Evolutionary conservation across 2,888 invertebrate genomes (phyloP).

Genomic region (Rutpela maculata): DNA sequence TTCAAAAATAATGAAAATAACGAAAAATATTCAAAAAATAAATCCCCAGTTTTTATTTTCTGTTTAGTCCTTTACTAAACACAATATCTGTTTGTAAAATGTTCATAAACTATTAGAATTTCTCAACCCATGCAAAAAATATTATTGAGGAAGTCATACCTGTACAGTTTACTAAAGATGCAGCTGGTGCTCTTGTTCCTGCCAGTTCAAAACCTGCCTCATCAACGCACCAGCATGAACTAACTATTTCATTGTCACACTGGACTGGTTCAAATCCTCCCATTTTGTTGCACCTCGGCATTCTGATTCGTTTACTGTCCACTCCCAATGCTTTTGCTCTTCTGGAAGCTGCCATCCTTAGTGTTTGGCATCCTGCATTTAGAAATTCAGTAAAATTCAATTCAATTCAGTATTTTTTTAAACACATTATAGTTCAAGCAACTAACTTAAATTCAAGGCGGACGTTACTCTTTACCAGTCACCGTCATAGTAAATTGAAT

Average conservation of each 20-base stretch:
- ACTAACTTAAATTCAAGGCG: no score
- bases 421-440: no score
- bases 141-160: slow-evolving; percentile 68
- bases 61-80: no score
- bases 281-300: slow-evolving; percentile 83
- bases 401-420: no score
- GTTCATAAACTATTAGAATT: no score
- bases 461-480: no score
- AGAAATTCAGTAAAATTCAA: slow-evolving; percentile 10
- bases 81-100: no score
- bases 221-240: slow-evolving; percentile 91
- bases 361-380: slow-evolving; percentile 80
- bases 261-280: slow-evolving; percentile 88
- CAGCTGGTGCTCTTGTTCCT: slow-evolving; percentile 83
- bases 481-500: no score
- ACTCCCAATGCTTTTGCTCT: slow-evolving; percentile 78
- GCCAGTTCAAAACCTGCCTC: slow-evolving; percentile 86
- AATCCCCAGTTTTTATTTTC: no score
- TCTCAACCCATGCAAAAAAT: background rate
- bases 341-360: slow-evolving; percentile 79
- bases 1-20: no score
- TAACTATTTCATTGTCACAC: slow-evolving; percentile 83
- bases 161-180: slow-evolving; percentile 82
- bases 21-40: no score
- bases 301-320: slow-evolving; percentile 74